Evolutionary conservation across 2,888 invertebrate genomes (phyloP).

Genomic region (Aphodius granarius): DNA sequence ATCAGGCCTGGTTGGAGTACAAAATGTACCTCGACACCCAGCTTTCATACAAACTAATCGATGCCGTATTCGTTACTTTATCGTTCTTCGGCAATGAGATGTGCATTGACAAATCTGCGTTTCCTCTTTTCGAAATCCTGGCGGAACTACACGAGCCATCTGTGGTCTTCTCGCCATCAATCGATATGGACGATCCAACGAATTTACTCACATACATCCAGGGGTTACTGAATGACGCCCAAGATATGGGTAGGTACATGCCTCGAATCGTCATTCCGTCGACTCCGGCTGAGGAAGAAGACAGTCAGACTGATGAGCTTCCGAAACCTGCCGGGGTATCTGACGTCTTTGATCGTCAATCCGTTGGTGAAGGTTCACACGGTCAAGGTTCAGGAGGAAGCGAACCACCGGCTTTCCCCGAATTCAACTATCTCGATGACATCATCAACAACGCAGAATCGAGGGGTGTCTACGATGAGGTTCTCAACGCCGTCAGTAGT

Average conservation of each 20-base stretch:
- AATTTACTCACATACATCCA: slow-evolving; percentile 71
- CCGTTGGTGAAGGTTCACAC: neutral
- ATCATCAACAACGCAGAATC: slow-evolving; percentile 61
- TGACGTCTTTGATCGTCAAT: neutral
- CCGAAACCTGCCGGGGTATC: neutral
- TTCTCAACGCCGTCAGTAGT: slow-evolving; percentile 50
- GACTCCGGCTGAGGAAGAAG: neutral
- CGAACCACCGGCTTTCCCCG: neutral
- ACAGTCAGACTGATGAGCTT: slow-evolving; percentile 19
- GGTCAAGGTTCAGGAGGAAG: slow-evolving; percentile 19
- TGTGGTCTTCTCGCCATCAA: slow-evolving; percentile 73
- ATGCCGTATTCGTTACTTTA: slow-evolving; percentile 43
- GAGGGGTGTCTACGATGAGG: slow-evolving; percentile 61
- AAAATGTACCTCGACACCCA: slow-evolving; percentile 66
- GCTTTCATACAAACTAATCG: slow-evolving; percentile 60
- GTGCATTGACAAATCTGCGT: slow-evolving; percentile 57
- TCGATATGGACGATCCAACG: slow-evolving; percentile 66
- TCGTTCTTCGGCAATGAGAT: slow-evolving; percentile 64
- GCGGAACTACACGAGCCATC: slow-evolving; percentile 74
- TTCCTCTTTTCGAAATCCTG: slow-evolving; percentile 76
- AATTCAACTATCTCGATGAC: slow-evolving; percentile 52
- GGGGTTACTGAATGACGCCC: slow-evolving; percentile 75
- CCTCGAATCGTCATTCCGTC: slow-evolving; percentile 60
- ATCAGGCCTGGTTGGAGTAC: slow-evolving; percentile 68
- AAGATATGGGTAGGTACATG: slow-evolving; percentile 72